phyloP scores from a whole-genome alignment of 2,888 invertebrate species.

The Hydropsyche betteni region DNA sequence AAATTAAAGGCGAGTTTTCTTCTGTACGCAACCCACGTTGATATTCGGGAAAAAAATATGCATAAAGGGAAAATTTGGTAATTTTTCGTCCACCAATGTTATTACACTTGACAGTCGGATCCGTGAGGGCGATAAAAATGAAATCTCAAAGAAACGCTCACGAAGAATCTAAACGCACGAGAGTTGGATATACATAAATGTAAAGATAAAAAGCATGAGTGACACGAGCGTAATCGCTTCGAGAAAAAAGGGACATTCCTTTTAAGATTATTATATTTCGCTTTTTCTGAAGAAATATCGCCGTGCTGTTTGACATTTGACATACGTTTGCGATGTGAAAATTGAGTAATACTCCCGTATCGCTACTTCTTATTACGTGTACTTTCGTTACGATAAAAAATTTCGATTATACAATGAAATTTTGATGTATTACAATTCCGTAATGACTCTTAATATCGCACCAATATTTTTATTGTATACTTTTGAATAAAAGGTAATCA shows the following conservation, averaged over 20 bases:
- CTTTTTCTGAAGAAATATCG: too few relatives aligned
- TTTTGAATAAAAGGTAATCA: too few relatives aligned
- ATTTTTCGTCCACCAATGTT: not conserved
- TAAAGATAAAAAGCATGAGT: constrained; percentile 13
- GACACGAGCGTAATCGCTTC: constrained; percentile 13
- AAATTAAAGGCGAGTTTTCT: too few relatives aligned
- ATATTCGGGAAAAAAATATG: not conserved
- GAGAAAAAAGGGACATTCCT: not conserved
- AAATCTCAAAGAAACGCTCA: constrained; percentile 5
- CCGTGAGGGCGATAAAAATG: not conserved
- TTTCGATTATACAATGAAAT: too few relatives aligned
- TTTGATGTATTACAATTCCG: too few relatives aligned
- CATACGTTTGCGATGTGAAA: not conserved
- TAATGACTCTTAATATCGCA: too few relatives aligned
- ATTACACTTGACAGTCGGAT: not conserved
- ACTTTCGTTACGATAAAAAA: too few relatives aligned
- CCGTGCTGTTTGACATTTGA: not conserved
- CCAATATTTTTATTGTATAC: too few relatives aligned
- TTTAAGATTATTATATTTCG: constrained; percentile 1
- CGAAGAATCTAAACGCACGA: too few relatives aligned
- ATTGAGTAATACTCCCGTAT: not conserved
- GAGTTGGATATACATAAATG: not conserved
- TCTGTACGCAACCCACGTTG: too few relatives aligned
- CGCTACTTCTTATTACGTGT: too few relatives aligned
- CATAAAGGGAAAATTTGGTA: not conserved